Evolutionary conservation across 2,797 vertebrate genomes (phyloP).

Genomic region (Phyllotis vaccarum): DNA sequence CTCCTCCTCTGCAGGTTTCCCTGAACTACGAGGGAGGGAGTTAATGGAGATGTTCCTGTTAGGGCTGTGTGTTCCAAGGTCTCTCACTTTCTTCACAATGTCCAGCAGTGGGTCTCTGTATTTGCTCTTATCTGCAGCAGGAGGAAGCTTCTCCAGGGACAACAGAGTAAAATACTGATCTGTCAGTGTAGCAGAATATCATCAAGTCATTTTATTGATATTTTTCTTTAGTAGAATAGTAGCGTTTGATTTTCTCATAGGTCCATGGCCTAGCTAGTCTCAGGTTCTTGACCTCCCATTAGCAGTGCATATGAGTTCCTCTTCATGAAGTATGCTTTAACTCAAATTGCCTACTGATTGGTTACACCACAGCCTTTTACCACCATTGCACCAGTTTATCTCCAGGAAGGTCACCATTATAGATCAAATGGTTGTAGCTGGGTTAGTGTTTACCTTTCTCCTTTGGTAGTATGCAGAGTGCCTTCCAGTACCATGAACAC

Average conservation of each 20-base stretch:
- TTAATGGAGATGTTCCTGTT: background rate
- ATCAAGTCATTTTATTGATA: background rate
- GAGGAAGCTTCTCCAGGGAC: background rate
- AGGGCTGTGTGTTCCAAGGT: background rate
- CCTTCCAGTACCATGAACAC: background rate
- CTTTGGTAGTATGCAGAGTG: too few species aligned
- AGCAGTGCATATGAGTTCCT: background rate
- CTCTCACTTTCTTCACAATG: background rate
- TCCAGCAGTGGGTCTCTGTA: background rate
- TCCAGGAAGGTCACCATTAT: background rate
- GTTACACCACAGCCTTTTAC: background rate
- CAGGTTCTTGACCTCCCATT: background rate
- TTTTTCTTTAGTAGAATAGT: background rate
- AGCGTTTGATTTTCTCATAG: background rate
- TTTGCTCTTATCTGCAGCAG: background rate
- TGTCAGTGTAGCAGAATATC: background rate
- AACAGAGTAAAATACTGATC: background rate
- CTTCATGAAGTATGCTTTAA: background rate
- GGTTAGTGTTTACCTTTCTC: background rate
- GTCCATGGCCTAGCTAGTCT: background rate
- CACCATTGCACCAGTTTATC: background rate
- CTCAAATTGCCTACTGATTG: background rate
- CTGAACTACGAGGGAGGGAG: background rate
- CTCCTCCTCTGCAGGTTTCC: background rate
- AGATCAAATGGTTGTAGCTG: background rate